Evolutionary conservation across 2,797 vertebrate genomes (phyloP).

Genomic region (Hydrocynus forskahlii): DNA sequence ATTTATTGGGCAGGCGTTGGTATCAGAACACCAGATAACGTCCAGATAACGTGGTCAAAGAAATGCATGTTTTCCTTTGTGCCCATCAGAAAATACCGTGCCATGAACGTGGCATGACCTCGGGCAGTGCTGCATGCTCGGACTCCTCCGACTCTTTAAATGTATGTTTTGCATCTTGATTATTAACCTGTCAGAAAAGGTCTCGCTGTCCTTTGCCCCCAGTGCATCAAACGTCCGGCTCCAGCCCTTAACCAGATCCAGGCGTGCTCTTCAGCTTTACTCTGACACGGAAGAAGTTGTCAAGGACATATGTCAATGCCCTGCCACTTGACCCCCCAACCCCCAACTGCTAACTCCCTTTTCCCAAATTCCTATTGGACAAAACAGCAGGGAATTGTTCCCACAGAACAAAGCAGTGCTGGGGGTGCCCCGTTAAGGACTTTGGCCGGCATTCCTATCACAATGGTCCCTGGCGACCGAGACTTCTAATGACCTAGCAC

Average conservation of each 20-base stretch:
- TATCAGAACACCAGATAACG: background rate
- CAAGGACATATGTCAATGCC: constrained; percentile 78
- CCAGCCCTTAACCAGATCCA: constrained; percentile 47
- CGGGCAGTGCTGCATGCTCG: too few relatives aligned
- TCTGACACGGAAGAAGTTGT: constrained; percentile 73
- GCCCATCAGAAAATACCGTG: too few relatives aligned
- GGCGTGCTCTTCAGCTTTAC: constrained; percentile 60
- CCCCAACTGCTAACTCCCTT: constrained; percentile 33
- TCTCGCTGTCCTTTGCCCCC: constrained; percentile 34
- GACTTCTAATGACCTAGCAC: constrained; percentile 73
- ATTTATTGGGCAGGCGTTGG: background rate
- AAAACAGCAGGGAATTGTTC: constrained; percentile 71
- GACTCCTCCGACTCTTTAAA: too few relatives aligned
- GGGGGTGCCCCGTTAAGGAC: constrained; percentile 64
- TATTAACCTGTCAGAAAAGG: constrained; percentile 21
- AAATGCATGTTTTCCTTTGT: too few relatives aligned
- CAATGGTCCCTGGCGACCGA: constrained; percentile 66
- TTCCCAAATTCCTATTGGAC: constrained; percentile 56
- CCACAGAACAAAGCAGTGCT: constrained; percentile 69
- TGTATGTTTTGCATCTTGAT: constrained; percentile 6
- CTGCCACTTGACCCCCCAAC: constrained; percentile 68
- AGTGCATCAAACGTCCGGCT: constrained; percentile 62
- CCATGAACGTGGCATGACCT: too few relatives aligned
- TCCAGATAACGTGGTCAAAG: background rate
- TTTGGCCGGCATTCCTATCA: constrained; percentile 75